Conservation (phyloP, 2,797 vertebrate genomes). For the Eulemur rubriventer region DNA sequence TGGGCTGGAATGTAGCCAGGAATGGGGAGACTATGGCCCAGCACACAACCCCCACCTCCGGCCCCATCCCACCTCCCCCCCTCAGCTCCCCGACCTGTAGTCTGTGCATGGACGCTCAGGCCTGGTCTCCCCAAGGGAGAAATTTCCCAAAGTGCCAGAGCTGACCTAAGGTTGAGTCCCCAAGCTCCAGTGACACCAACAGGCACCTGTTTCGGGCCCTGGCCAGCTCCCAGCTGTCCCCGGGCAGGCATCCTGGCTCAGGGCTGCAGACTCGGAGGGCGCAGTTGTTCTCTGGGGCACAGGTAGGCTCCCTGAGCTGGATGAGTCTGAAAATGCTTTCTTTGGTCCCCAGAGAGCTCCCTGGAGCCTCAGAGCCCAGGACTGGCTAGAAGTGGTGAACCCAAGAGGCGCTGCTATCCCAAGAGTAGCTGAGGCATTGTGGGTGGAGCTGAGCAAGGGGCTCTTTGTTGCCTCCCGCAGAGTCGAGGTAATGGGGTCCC, state of each 20-base stretch:
- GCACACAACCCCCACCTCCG: not conserved
- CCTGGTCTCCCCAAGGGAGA: not conserved
- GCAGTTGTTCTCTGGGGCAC: not conserved
- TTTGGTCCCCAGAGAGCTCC: not conserved
- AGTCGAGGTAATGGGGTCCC: fast-evolving
- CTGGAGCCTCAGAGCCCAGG: fast-evolving
- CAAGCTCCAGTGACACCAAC: fast-evolving
- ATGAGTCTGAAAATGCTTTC: fast-evolving
- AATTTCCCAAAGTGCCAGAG: not conserved
- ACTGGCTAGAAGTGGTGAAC: not conserved
- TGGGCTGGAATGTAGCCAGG: not conserved
- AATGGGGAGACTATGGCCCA: not conserved
- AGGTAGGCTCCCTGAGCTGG: not conserved
- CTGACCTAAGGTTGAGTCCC: fast-evolving
- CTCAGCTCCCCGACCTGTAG: not conserved
- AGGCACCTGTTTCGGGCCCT: not conserved
- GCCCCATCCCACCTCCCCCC: not conserved
- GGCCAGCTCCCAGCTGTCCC: not conserved
- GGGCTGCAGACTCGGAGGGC: fast-evolving
- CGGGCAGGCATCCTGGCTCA: fast-evolving
- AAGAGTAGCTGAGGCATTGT: not conserved
- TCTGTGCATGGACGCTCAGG: not conserved
- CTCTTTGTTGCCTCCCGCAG: fast-evolving
- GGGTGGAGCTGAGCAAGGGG: fast-evolving
- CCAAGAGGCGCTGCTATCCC: fast-evolving